Base-by-base conservation (phyloP, 2,888 invertebrate species). In the Cyaniris semiargus region DNA sequence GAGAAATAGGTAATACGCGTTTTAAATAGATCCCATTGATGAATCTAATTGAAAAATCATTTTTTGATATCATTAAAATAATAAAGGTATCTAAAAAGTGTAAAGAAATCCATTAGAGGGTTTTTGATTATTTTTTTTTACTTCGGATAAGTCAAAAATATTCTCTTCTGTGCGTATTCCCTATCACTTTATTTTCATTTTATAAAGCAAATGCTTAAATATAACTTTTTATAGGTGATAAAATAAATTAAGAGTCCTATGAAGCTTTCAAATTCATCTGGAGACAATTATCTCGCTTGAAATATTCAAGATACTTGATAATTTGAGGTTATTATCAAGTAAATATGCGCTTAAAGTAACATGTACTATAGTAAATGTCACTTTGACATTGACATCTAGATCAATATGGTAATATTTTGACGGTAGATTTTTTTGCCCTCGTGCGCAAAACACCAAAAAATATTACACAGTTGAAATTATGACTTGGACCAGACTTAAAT, bases 201-300 rank as follows among this genome's bases (percentile, higher is more conserved):
- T 5, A 18, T 53, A 15, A 53, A 53, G 53, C 53, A 5, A 53
- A 53, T 53, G 18, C 53, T 1, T 53, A 18, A 3, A 53, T 44
- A 18, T 18, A 18, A 48, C 48, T 4, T 53, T 53, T 5, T 13
- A 44, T 6, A 34, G 31, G 34, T 34, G 0, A 72, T 13, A 58
- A 77, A 18, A 66, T 48, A 21, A 53, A 38, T 34, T 48, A 15
- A 77, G 31, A 80, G 78, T 81, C 80, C 80, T 79, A 82, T 81
- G 81, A 84, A 85, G 82, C 83, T 87, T 85, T 82, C 82, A 84
- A 78, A 83, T 83, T 83, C 81, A 79, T 85, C 86, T 66, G 84
- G 80, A 83, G 81, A 86, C 86, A 85, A 85, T 86, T 84, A 88
- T 87, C 84, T 85, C 91, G 91, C 91, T 90, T 91, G 90, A 89